Evolutionary conservation across 2,888 invertebrate species (phyloP), one percentile per base, ranked within the genome.

Genomic region (Hofmannophila pseudospretella): DNA sequence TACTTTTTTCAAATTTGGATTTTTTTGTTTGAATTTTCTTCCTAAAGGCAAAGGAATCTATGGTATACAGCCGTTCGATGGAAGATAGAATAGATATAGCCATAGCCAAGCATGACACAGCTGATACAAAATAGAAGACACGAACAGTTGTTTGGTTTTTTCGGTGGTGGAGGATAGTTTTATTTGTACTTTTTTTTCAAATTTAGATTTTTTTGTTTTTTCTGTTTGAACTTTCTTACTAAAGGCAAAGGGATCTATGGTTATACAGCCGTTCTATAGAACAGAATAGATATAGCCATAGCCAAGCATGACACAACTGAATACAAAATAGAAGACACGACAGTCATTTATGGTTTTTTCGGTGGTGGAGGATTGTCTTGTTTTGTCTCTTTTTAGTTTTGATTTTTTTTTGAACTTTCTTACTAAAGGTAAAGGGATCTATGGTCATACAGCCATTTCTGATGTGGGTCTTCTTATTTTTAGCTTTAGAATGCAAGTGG

Each of bases 381-480:
- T 26, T n/a, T 26, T n/a, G n/a, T n/a, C n/a, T n/a, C n/a, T n/a
- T n/a, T n/a, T n/a, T n/a, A n/a, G n/a, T n/a, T n/a, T n/a, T n/a
- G n/a, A n/a, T n/a, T n/a, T n/a, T n/a, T n/a, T n/a, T n/a, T n/a
- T n/a, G n/a, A n/a, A n/a, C n/a, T n/a, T n/a, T n/a, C n/a, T n/a
- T n/a, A n/a, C n/a, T n/a, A n/a, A n/a, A n/a, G n/a, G n/a, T n/a
- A n/a, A n/a, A n/a, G n/a, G n/a, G n/a, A n/a, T n/a, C n/a, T n/a
- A n/a, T n/a, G n/a, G n/a, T n/a, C n/a, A 13, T 31, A 36, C 31
- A 26, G 16, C 4, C 25, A 34, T 29, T 13, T n/a, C n/a, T n/a
- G n/a, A n/a, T n/a, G n/a, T n/a, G n/a, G n/a, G n/a, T n/a, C n/a
- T n/a, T n/a, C n/a, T n/a, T n/a, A n/a, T n/a, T n/a, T n/a, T n/a